Evolutionary conservation across 2,113 vertebrate species (phyloP).

Genomic region (Camelus dromedarius): DNA sequence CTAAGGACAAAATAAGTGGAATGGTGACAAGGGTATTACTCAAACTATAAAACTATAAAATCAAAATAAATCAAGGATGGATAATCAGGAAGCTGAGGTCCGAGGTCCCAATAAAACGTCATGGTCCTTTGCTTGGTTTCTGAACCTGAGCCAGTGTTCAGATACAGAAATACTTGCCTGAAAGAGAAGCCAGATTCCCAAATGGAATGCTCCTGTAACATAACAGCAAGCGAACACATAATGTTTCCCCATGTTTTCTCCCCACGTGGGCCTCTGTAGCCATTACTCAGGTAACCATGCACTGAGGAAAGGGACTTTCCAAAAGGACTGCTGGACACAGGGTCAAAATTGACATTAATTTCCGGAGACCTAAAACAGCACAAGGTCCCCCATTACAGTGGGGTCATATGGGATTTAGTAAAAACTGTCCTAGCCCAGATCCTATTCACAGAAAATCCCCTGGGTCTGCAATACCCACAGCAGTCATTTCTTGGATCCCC

Average conservation of each 20-base stretch:
- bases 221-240: background rate
- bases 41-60: background rate
- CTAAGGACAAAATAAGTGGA: background rate
- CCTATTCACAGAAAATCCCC: background rate
- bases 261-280: background rate
- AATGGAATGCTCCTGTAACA: background rate
- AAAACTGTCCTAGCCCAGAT: background rate
- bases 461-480: background rate
- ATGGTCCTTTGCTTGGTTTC: background rate
- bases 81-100: background rate
- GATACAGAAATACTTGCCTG: background rate
- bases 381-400: background rate
- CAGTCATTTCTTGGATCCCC: background rate
- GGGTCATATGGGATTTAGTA: background rate
- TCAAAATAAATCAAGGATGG: constrained; percentile 17
- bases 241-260: background rate
- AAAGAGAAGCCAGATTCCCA: background rate
- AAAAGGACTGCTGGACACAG: background rate
- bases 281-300: background rate
- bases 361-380: background rate
- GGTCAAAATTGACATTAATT: background rate
- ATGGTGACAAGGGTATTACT: background rate
- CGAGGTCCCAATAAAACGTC: background rate
- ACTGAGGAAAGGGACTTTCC: background rate
- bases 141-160: background rate